phyloP scores from a whole-genome alignment of 2,888 invertebrate genomes.

The Icerya purchasi region DNA sequence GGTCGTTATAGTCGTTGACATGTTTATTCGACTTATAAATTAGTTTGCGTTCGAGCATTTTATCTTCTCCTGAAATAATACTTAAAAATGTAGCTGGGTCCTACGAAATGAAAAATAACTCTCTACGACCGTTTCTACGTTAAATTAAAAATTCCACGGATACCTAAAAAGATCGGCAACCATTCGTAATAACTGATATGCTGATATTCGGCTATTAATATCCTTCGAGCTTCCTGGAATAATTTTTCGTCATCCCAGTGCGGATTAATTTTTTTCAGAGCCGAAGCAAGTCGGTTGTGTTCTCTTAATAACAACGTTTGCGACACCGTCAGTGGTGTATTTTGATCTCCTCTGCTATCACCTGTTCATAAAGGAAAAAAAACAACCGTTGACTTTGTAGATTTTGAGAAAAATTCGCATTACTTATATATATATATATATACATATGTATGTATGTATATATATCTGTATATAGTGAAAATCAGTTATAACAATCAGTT shows the following conservation, averaged over 20 bases:
- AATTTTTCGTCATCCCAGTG: slow-evolving; percentile 47
- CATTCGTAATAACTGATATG: slow-evolving; percentile 61
- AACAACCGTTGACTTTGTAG: too few relatives aligned
- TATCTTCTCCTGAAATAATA: neutral
- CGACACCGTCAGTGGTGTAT: slow-evolving; percentile 46
- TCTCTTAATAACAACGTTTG: slow-evolving; percentile 55
- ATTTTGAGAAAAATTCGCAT: neutral
- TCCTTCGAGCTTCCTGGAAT: slow-evolving; percentile 49
- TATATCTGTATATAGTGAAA: neutral
- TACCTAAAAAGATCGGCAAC: slow-evolving; percentile 41
- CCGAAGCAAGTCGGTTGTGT: slow-evolving; percentile 52
- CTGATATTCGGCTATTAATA: slow-evolving; percentile 53
- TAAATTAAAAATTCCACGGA: too few relatives aligned
- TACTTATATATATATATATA: neutral
- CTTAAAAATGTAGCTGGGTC: too few relatives aligned
- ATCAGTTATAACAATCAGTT: too few relatives aligned
- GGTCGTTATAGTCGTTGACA: neutral
- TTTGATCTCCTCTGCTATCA: slow-evolving; percentile 24
- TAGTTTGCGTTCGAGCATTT: neutral
- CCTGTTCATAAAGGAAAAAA: too few relatives aligned
- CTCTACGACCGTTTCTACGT: too few relatives aligned
- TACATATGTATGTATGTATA: neutral
- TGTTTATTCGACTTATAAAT: neutral
- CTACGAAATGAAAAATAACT: too few relatives aligned
- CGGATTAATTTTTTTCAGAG: slow-evolving; percentile 42